Evolutionary conservation across 2,888 invertebrate genomes (phyloP).

Genomic region (Sacculina carcini): DNA sequence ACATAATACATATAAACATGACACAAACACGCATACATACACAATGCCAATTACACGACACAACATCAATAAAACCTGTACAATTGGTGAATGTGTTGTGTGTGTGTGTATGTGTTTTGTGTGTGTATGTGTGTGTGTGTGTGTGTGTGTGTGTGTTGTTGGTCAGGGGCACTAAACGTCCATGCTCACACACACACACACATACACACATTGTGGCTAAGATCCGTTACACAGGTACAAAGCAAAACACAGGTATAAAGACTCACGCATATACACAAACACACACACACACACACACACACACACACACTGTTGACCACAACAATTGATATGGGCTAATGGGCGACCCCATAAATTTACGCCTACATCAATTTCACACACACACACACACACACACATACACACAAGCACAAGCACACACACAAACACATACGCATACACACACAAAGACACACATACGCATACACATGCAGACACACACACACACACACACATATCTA

Average conservation of each 20-base stretch:
- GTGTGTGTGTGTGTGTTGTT: background rate
- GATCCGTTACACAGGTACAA: background rate
- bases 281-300: no score
- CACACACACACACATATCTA: background rate
- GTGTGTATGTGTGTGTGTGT: background rate
- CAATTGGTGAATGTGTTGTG: no score
- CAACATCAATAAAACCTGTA: background rate
- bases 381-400: slow-evolving; percentile 3
- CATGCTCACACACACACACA: slow-evolving; percentile 2
- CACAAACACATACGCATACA: no score
- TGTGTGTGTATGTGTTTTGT: slow-evolving; percentile 2
- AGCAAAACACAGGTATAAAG: background rate
- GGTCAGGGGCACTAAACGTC: no score
- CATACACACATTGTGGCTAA: background rate
- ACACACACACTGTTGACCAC: no score
- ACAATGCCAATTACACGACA: background rate
- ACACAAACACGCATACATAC: slow-evolving; percentile 1
- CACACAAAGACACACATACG: no score
- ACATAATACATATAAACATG: background rate
- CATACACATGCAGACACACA: no score
- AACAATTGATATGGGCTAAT: background rate
- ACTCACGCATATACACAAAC: no score
- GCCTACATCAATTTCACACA: background rate
- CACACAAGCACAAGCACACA: no score
- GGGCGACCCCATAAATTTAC: background rate